These are phyloP conservation scores for Aramus guarauna DNA, from an alignment of 2,113 vertebrate genomes.

Conservation along the genomic window DNA sequence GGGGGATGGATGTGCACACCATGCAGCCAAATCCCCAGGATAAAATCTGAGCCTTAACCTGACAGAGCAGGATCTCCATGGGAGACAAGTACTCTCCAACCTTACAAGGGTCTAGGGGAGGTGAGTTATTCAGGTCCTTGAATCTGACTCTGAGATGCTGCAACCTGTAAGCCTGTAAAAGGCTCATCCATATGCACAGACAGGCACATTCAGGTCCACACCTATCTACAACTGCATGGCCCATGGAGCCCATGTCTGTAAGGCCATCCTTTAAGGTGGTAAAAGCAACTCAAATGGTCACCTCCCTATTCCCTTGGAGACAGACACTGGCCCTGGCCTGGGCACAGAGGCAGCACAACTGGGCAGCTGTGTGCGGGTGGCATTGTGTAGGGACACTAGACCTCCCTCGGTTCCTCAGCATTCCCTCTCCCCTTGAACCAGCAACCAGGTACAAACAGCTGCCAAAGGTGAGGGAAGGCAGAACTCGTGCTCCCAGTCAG, in stretches of 20 bases:
- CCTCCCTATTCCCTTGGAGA: not conserved
- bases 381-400: not conserved
- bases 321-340: not conserved
- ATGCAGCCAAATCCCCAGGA: not conserved
- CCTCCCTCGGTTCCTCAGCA: accelerated
- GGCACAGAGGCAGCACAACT: not conserved
- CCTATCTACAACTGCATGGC: not conserved
- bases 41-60: not conserved
- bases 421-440: not conserved
- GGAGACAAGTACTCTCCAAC: not conserved
- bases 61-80: not conserved
- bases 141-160: not conserved
- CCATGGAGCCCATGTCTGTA: not conserved
- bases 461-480: not conserved
- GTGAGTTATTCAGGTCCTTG: not conserved
- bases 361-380: not conserved
- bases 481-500: not conserved
- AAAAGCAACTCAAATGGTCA: not conserved
- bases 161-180: not conserved
- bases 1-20: not conserved
- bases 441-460: not conserved
- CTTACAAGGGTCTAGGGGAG: not conserved
- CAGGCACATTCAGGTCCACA: not conserved
- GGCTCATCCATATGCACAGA: not conserved
- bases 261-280: not conserved